Percentiles rank a stretch among this genome's conserved stretches.
Evolutionary conservation across 2,797 vertebrate genomes (phyloP).

Genomic region (Crenuchus spilurus): DNA sequence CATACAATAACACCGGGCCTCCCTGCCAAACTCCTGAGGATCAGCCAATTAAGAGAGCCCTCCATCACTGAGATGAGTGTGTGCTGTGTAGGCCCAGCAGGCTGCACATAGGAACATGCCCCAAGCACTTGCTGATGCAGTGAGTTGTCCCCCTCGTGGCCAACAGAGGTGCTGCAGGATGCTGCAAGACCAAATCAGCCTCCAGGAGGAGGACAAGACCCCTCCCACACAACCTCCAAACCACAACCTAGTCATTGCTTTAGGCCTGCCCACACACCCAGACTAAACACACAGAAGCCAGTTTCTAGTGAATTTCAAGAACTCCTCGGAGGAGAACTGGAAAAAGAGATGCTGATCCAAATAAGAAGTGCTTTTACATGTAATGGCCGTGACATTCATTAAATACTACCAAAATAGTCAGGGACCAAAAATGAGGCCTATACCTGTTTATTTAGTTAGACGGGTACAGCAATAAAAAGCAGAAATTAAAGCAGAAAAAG

Average conservation of each 20-base stretch:
- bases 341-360: neutral
- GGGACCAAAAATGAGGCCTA: neutral
- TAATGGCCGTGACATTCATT: neutral
- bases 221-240: neutral
- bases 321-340: neutral
- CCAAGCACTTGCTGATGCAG: slow-evolving; percentile 53
- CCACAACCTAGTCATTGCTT: neutral
- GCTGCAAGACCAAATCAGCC: slow-evolving; percentile 21
- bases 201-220: neutral
- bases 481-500: neutral
- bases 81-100: slow-evolving; percentile 64
- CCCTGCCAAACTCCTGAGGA: slow-evolving; percentile 64
- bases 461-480: neutral
- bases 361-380: neutral
- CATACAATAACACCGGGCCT: slow-evolving; percentile 66
- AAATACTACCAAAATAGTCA: neutral
- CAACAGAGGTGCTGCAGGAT: slow-evolving; percentile 55
- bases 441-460: neutral
- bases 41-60: slow-evolving; percentile 73
- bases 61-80: slow-evolving; percentile 75
- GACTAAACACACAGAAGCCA: neutral
- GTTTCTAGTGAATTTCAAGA: neutral
- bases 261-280: neutral
- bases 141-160: slow-evolving; percentile 79
- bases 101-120: slow-evolving; percentile 44